Base-by-base conservation (phyloP, 2,113 vertebrate species). In the Sinocyclocheilus anophthalmus region DNA sequence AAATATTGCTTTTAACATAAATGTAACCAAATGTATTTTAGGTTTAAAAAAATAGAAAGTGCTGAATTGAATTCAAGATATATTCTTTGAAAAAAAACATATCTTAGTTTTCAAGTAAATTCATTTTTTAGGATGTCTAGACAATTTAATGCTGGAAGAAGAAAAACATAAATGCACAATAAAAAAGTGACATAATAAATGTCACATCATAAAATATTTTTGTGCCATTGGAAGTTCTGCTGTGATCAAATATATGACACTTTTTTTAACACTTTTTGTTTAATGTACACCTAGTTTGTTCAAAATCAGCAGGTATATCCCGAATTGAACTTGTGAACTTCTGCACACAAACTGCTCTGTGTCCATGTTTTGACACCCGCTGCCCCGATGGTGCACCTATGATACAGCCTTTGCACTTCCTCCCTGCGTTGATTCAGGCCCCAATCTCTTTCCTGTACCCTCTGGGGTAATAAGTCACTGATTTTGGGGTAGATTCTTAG, bases 301-400 rank as follows among this genome's bases (percentile, higher is more conserved):
- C 18, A 39, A 22, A 24, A 10, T 83, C 53, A 55, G 2, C 26
- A 72, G 30, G 24, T 55, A 55, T 55, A 72, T 55, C 26, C 65
- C 39, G 65, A 50, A 67, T 0, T 81, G 24, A 83, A 83, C 81
- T 83, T 72, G 45, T 72, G 81, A 83, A 83, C 65, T 55, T 77
- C 9, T 65, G 26, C 57, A 50, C 39, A 82, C 63, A 22, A 50
- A 65, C 26, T 83, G 45, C 42, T 82, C 45, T 70, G 18, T 70
- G 45, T 72, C 63, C 5, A 37, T 37, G 48, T 70, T 69, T 83
- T 30, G 1, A 83, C 63, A 70, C 65, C 65, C 48, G 5, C 26
- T 72, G 65, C 65, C 26, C 81, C 20, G 48, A 72, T 72, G 81
- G 81, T 72, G 81, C 57, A 83, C 65, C 65, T 83, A 55, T 50